Conservation (phyloP, 1,140 invertebrate species). For the Heliconius nattereri region DNA sequence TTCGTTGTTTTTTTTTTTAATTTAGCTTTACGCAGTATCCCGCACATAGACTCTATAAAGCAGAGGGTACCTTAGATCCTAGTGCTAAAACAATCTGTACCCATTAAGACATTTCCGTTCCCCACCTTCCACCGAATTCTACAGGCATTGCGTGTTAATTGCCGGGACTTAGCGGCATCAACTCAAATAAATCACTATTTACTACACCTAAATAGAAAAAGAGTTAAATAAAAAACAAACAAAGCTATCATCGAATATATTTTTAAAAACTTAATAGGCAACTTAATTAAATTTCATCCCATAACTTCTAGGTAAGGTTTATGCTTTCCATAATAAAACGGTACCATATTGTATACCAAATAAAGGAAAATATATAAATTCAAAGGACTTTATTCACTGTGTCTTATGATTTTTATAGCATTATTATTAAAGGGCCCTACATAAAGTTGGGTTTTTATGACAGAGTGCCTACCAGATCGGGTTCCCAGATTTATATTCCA, state of each 20-base stretch:
- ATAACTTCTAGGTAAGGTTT: neutral
- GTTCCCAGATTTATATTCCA: conserved; percentile 19
- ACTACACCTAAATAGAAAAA: no score
- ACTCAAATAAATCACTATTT: no score
- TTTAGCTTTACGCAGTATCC: no score
- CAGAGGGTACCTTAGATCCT: no score
- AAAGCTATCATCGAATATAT: neutral
- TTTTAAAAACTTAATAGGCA: neutral
- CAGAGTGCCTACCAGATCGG: conserved; percentile 18
- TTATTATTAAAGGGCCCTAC: conserved; percentile 36
- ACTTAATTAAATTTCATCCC: neutral
- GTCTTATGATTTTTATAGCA: conserved; percentile 36
- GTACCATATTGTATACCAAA: conserved; percentile 2
- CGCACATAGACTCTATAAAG: no score
- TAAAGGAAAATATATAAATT: conserved; percentile 15
- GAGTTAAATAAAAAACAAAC: neutral
- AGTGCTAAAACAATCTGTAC: no score
- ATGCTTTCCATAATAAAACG: neutral
- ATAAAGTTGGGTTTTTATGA: conserved; percentile 40
- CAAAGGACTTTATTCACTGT: conserved; percentile 24
- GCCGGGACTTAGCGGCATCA: no score
- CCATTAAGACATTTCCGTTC: no score
- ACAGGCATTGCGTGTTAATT: no score
- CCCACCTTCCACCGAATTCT: no score
- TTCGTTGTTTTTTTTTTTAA: neutral